Evolutionary conservation across 1,140 invertebrate species (phyloP).

Genomic region (Antheraea mylitta): DNA sequence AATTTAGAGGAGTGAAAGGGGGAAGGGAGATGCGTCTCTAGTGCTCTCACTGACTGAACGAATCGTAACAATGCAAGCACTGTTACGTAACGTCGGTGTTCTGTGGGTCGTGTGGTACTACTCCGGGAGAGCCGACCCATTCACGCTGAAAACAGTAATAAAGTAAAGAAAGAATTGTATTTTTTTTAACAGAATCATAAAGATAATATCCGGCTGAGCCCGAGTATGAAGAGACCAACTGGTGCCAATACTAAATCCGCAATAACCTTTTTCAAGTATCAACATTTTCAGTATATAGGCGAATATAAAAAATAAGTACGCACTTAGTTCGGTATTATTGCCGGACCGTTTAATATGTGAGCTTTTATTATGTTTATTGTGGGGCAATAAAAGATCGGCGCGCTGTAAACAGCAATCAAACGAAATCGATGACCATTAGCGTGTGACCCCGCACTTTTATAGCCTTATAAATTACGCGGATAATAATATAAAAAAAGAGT

Average conservation of each 20-base stretch:
- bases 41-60: no score
- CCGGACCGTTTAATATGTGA: not conserved
- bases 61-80: no score
- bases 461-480: slow-evolving; percentile 4
- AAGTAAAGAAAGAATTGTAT: no score
- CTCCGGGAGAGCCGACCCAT: no score
- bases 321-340: slow-evolving; percentile 2
- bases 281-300: not conserved
- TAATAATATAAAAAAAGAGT: slow-evolving; percentile 1
- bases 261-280: not conserved
- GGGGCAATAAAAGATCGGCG: slow-evolving; percentile 15
- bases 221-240: not conserved
- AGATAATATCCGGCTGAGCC: no score
- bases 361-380: slow-evolving; percentile 10
- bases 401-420: slow-evolving; percentile 15
- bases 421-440: slow-evolving; percentile 15
- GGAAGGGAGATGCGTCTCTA: no score
- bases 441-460: slow-evolving; percentile 7
- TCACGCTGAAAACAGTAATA: no score
- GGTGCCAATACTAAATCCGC: not conserved
- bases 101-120: no score
- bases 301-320: slow-evolving; percentile 1
- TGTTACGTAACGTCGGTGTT: no score
- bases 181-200: no score
- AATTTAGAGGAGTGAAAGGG: no score